phyloP scores from a whole-genome alignment of 2,113 vertebrate species.

The Pollimyrus isidori region DNA sequence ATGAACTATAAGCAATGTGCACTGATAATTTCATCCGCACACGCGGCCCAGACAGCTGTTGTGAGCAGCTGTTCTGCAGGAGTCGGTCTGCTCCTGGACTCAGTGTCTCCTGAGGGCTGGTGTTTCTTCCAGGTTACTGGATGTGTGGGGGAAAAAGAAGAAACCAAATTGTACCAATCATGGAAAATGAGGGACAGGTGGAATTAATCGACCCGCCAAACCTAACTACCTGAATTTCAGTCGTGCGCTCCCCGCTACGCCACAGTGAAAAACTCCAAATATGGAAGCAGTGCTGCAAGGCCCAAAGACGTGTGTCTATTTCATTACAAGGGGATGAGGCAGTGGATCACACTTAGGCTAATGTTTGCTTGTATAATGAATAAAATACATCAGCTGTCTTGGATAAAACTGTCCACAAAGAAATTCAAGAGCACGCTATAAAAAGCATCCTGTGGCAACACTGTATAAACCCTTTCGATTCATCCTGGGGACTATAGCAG shows the following conservation, averaged over 20 bases:
- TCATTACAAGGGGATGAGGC: background rate
- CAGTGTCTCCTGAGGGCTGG: background rate
- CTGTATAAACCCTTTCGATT: background rate
- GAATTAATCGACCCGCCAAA: background rate
- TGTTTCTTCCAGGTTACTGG: background rate
- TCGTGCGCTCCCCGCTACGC: background rate
- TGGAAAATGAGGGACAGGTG: background rate
- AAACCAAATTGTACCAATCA: background rate
- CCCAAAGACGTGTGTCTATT: background rate
- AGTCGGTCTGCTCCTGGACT: background rate
- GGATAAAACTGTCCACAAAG: background rate
- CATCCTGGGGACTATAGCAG: background rate
- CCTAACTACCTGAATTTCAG: background rate
- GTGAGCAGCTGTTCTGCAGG: slow-evolving; percentile 18
- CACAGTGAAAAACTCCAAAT: background rate
- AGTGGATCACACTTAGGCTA: background rate
- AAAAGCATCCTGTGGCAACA: background rate
- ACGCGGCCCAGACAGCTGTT: slow-evolving; percentile 26
- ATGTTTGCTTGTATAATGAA: background rate
- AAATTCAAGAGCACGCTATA: background rate
- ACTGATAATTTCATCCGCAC: slow-evolving; percentile 31
- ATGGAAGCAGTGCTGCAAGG: background rate
- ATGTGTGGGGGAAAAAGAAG: background rate
- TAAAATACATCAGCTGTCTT: background rate
- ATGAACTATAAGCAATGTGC: slow-evolving; percentile 38